phyloP scores from a whole-genome alignment of 2,113 vertebrate species.

The Toxotes jaculatrix region DNA sequence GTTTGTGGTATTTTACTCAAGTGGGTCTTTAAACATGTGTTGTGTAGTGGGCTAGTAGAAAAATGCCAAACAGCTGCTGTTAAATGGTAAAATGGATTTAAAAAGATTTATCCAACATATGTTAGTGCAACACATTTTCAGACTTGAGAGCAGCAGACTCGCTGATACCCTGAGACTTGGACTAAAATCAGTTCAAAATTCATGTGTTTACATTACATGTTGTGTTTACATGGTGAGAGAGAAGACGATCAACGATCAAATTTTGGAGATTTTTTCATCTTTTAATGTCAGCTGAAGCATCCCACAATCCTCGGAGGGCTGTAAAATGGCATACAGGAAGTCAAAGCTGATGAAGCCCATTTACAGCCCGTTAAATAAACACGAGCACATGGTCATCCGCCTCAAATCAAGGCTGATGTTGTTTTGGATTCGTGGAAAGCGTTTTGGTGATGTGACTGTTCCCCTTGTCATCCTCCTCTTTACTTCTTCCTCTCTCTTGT shows the following conservation, averaged over 20 bases:
- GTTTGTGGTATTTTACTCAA: not conserved
- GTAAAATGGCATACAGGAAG: not conserved
- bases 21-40: not conserved
- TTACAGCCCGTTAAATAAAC: not conserved
- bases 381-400: not conserved
- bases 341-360: constrained; percentile 1
- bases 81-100: not conserved
- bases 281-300: not conserved
- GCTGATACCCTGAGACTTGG: not conserved
- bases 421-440: not conserved
- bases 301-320: not conserved
- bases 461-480: constrained; percentile 1
- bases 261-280: not conserved
- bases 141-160: not conserved
- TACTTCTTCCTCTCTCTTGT: not conserved
- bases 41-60: not conserved
- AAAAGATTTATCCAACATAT: too few species aligned
- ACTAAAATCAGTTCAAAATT: not conserved
- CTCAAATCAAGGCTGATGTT: not conserved
- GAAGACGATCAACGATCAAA: not conserved
- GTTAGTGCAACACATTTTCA: too few species aligned
- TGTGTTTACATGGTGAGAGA: too few species aligned
- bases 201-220: not conserved
- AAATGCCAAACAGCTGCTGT: not conserved
- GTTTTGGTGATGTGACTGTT: constrained; percentile 13